Conservation (phyloP, 1,140 invertebrate species). For the Wiebesia pumilae region DNA sequence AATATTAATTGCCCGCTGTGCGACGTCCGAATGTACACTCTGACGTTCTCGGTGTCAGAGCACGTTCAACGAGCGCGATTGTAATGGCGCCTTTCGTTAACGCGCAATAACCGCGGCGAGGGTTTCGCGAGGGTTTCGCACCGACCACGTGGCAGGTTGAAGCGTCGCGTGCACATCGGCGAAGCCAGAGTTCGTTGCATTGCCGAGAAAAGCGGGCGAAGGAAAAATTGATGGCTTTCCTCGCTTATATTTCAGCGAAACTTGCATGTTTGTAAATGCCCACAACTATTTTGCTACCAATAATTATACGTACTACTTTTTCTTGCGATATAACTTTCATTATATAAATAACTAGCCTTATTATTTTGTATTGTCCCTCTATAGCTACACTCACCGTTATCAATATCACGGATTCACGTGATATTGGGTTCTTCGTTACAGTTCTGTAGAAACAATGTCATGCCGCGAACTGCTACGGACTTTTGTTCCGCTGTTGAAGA, state of each 20-base stretch:
- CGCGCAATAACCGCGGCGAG: neutral
- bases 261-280: neutral
- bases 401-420: neutral
- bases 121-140: neutral
- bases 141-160: neutral
- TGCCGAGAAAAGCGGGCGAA: neutral
- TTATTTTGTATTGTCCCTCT: neutral
- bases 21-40: neutral
- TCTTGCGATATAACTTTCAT: neutral
- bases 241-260: neutral
- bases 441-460: too few species aligned
- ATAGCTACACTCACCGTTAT: neutral
- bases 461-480: too few species aligned
- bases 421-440: neutral
- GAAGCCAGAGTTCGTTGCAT: too few species aligned
- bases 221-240: neutral
- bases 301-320: conserved; percentile 10
- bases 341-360: neutral
- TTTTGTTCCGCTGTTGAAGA: too few species aligned
- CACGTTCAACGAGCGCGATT: neutral
- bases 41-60: neutral
- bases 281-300: neutral
- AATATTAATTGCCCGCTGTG: conserved; percentile 12
- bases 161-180: neutral
- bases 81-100: neutral